Percentiles rank a stretch among this genome's conserved stretches.
phyloP scores from a whole-genome alignment of 2,113 vertebrate species.

The Boulengeromyrus knoepffleri region DNA sequence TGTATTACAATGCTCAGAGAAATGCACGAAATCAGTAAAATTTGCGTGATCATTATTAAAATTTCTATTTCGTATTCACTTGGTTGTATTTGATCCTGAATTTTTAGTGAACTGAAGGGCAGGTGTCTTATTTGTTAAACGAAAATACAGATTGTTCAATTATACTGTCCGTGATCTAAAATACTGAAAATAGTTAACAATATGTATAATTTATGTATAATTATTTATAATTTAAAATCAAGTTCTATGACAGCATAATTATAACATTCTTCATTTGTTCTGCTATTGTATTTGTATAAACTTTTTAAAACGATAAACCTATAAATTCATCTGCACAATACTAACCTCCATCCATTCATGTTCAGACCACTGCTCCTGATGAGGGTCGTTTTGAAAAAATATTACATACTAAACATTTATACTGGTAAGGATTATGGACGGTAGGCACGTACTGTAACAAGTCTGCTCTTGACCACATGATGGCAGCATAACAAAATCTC shows the following conservation, averaged over 20 bases:
- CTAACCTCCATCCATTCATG: not conserved
- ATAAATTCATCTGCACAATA: not conserved
- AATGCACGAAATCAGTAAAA: not conserved
- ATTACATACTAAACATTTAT: not conserved
- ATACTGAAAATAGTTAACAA: not conserved
- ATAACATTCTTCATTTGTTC: not conserved
- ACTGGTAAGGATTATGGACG: not conserved
- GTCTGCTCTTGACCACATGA: not conserved
- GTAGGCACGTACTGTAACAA: not conserved
- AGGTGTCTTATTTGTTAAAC: not conserved
- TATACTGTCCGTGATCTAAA: not conserved
- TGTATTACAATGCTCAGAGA: not conserved
- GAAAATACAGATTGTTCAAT: not conserved
- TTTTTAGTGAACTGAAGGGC: not conserved
- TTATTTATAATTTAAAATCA: not conserved
- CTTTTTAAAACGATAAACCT: not conserved
- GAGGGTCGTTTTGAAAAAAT: not conserved
- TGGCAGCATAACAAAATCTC: not conserved
- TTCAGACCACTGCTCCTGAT: not conserved
- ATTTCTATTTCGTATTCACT: not conserved
- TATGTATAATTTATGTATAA: no score
- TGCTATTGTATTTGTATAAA: not conserved
- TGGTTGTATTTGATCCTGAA: not conserved
- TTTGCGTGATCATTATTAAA: not conserved
- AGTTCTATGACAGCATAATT: not conserved